phyloP scores from a whole-genome alignment of 2,888 invertebrate species.

The Margaritifera margaritifera region DNA sequence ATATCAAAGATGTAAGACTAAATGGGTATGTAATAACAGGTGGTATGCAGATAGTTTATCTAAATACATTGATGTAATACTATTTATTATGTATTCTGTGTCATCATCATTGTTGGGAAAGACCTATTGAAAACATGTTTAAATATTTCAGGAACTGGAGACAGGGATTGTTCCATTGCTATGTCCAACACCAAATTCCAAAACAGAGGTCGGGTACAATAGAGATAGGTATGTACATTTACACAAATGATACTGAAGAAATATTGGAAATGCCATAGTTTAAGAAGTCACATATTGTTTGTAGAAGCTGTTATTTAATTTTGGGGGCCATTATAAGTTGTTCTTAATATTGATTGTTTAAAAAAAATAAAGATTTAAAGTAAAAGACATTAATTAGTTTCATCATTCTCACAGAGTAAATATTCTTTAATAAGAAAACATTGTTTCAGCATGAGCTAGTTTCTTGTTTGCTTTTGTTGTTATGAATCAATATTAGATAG shows the following conservation, averaged over 20 bases:
- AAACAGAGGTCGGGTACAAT: constrained; percentile 79
- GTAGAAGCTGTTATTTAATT: neutral
- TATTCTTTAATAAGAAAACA: too few species aligned
- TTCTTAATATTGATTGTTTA: too few species aligned
- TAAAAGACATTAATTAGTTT: too few species aligned
- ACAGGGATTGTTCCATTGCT: constrained; percentile 77
- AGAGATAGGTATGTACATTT: constrained; percentile 74
- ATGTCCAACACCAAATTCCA: constrained; percentile 79
- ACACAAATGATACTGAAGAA: neutral
- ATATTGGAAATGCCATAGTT: neutral
- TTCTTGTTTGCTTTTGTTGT: too few species aligned
- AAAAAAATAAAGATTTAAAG: too few species aligned
- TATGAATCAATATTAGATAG: too few species aligned
- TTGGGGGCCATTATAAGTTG: neutral
- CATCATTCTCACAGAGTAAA: too few species aligned
- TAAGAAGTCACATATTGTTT: neutral
- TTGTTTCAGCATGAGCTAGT: too few species aligned
- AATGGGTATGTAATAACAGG: too few species aligned
- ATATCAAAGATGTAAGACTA: too few species aligned
- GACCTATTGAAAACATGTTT: neutral
- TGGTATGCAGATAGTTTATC: neutral
- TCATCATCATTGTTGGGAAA: neutral
- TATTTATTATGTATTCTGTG: neutral
- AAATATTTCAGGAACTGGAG: constrained; percentile 76
- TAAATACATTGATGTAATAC: neutral